These are phyloP conservation scores for Enteromius argenteus DNA, from an alignment of 2,797 vertebrate species.

Conservation along the genomic window DNA sequence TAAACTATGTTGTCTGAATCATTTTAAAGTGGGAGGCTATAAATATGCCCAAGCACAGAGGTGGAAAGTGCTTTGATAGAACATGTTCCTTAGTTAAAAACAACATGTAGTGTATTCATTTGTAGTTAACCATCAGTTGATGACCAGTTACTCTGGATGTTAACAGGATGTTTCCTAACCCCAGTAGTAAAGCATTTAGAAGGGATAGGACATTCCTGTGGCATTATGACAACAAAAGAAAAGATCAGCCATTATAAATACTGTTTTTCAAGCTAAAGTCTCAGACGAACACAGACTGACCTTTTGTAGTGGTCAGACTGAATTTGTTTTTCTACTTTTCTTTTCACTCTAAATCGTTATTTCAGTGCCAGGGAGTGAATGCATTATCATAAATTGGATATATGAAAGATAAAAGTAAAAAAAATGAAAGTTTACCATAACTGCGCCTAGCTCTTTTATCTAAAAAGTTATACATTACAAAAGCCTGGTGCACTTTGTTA, in stretches of 20 bases:
- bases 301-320: constrained; percentile 76
- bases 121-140: constrained; percentile 34
- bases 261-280: constrained; percentile 66
- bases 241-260: constrained; percentile 55
- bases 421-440: neutral
- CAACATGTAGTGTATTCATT: constrained; percentile 35
- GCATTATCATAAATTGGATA: constrained; percentile 71
- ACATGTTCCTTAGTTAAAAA: constrained; percentile 31
- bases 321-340: constrained; percentile 68
- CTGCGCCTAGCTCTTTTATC: neutral
- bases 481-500: constrained; percentile 2
- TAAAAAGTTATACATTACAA: neutral
- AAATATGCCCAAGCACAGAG: constrained; percentile 60
- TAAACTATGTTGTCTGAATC: constrained; percentile 8
- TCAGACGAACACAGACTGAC: constrained; percentile 74
- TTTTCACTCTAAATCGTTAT: constrained; percentile 60
- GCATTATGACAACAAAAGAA: constrained; percentile 50
- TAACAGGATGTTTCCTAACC: constrained; percentile 22
- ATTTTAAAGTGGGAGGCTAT: constrained; percentile 34
- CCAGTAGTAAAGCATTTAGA: constrained; percentile 60
- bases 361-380: constrained; percentile 80
- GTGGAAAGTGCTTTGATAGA: constrained; percentile 64
- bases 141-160: constrained; percentile 49
- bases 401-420: constrained; percentile 10
- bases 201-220: constrained; percentile 33